These are phyloP conservation scores for Laticauda laticaudata DNA, from an alignment of 2,113 vertebrate species.

Conservation along the genomic window DNA sequence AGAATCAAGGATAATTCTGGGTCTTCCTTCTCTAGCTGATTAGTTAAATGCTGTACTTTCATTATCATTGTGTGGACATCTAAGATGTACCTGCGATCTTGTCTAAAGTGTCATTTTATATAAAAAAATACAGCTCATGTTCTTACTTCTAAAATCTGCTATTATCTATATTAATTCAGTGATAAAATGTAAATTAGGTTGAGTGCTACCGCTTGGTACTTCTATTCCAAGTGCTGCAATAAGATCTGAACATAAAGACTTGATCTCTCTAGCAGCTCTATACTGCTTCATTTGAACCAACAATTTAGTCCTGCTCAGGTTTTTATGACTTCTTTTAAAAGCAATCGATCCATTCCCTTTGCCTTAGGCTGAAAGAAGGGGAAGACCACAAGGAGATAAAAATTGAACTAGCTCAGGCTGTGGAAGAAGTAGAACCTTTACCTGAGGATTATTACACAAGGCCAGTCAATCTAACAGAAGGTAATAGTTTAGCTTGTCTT, in stretches of 20 bases:
- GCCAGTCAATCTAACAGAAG: constrained; percentile 91
- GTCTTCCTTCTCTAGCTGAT: neutral
- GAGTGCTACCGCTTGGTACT: neutral
- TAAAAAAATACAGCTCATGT: neutral
- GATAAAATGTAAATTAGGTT: neutral
- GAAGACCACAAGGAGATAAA: constrained; percentile 96
- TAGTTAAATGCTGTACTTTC: neutral
- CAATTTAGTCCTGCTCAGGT: neutral
- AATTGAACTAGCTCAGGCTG: constrained; percentile 90
- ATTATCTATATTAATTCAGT: neutral
- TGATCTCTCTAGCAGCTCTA: neutral
- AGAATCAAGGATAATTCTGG: neutral
- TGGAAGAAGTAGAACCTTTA: constrained; percentile 94
- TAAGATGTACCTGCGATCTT: neutral
- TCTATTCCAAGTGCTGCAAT: neutral
- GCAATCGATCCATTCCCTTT: constrained; percentile 9
- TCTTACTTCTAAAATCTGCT: neutral
- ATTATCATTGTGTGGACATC: neutral
- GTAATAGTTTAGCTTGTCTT: constrained; percentile 62
- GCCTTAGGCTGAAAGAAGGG: constrained; percentile 89
- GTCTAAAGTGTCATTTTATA: neutral
- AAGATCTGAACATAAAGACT: neutral
- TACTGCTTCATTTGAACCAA: neutral
- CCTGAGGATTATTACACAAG: constrained; percentile 95
- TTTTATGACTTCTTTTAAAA: neutral